phyloP scores from a whole-genome alignment of 2,888 invertebrate genomes.

The Clivina fossor region DNA sequence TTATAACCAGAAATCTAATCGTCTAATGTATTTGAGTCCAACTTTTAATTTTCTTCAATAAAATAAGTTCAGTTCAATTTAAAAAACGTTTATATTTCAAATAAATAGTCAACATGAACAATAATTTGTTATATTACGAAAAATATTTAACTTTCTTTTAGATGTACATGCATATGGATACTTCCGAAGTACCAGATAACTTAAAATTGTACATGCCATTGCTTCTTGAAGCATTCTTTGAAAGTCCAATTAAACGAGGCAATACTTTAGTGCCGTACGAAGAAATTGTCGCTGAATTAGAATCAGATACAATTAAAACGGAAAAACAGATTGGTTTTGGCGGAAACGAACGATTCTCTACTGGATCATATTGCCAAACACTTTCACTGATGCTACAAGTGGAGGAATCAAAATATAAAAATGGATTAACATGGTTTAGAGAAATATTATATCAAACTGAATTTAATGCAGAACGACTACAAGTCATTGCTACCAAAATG shows the following conservation, averaged over 20 bases:
- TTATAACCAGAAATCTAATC: no score
- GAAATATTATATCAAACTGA: constrained; percentile 73
- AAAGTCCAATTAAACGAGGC: constrained; percentile 69
- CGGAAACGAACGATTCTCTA: constrained; percentile 62
- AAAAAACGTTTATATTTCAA: no score
- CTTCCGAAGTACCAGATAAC: constrained; percentile 59
- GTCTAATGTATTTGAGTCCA: no score
- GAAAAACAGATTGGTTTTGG: constrained; percentile 66
- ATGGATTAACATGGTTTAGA: constrained; percentile 74
- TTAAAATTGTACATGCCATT: constrained; percentile 74
- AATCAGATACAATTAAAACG: constrained; percentile 70
- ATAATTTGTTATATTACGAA: no score
- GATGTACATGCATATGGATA: constrained; percentile 75
- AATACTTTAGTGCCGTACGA: constrained; percentile 62
- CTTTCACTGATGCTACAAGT: constrained; percentile 70
- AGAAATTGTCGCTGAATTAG: constrained; percentile 76
- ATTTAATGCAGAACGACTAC: constrained; percentile 72
- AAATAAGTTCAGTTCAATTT: no score
- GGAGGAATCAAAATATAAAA: constrained; percentile 73
- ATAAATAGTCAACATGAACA: no score
- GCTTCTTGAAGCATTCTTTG: constrained; percentile 71
- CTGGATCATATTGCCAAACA: constrained; percentile 71
- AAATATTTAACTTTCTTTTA: no score
- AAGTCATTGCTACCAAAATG: constrained; percentile 78
- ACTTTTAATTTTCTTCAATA: no score